Evolutionary conservation across 2,888 invertebrate species (phyloP).

Genomic region (Neuroscelio doddi): DNA sequence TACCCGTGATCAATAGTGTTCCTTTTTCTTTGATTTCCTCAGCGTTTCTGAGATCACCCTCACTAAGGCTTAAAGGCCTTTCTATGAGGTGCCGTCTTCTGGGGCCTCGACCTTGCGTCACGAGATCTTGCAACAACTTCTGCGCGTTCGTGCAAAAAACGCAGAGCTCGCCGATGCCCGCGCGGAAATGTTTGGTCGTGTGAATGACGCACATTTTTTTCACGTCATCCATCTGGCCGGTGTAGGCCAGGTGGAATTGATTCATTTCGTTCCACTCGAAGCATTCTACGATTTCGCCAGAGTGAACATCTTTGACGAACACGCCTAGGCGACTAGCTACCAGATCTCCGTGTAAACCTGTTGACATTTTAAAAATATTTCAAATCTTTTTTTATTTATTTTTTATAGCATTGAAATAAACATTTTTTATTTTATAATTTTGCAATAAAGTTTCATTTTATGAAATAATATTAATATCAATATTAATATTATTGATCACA

Average conservation of each 20-base stretch:
- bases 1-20: no score
- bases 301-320: conserved; percentile 74
- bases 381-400: background rate
- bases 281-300: conserved; percentile 72
- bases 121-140: conserved; percentile 71
- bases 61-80: conserved; percentile 72
- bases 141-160: conserved; percentile 73
- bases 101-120: conserved; percentile 71
- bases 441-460: no score
- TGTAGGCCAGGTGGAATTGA: conserved; percentile 74
- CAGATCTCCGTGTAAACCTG: conserved; percentile 76
- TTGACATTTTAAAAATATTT: background rate
- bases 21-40: no score
- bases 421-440: no score
- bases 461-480: no score
- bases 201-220: conserved; percentile 77
- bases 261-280: conserved; percentile 78
- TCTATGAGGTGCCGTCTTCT: conserved; percentile 51
- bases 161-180: conserved; percentile 74
- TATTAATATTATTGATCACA: no score
- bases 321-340: conserved; percentile 75
- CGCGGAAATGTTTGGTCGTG: conserved; percentile 74
- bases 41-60: conserved; percentile 71
- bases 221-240: conserved; percentile 74
- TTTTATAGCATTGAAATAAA: background rate